Base-by-base conservation (phyloP, 1,140 invertebrate species). In the Camponotus floridanus region DNA sequence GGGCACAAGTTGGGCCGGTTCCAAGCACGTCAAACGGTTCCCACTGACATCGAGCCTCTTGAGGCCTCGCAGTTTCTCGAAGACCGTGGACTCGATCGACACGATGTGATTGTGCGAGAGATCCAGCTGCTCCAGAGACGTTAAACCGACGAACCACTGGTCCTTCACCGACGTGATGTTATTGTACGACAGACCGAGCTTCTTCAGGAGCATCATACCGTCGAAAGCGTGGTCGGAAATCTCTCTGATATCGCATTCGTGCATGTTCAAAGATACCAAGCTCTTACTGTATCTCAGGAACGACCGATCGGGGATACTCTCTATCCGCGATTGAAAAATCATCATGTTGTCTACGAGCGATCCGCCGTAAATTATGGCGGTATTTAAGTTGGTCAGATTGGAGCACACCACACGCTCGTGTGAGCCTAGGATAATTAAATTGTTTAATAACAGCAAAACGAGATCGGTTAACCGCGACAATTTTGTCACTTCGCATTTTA, bases 81-180 rank as follows among this genome's bases (percentile, higher is more conserved):
- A 94, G 26, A 91, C 86, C 15, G 36, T 26, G 0, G 87, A n/a
- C 31, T 91, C 87, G 67, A 94, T 91, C 36, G 18, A 62, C 39
- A 45, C 42, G 51, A 94, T 93, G 15, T 13, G 51, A 76, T 94
- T 94, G 86, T 92, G 93, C n/a, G 93, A 92, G 18, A 94, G 39
- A 80, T 94, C 94, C 48, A 94, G 73, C 68, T 93, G 91, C 55
- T 94, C 89, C 18, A 94, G 78, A 0, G 89, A 91, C 1, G 71
- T 15, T n/a, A 93, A 26, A 61, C 84, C 42, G 18, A 3, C 21
- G 90, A 94, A 94, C 93, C 93, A 94, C 7, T 65, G 76, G 6
- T 74, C 61, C 8, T 67, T 86, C 18, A 93, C 85, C 1, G 11
- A n/a, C 61, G 65, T 84, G 9, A 94, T 90, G 13, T 92, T 91